Evolutionary conservation across 92 coral and sea anemone species (phyloP).

Genomic region (Galaxea fascicularis): DNA sequence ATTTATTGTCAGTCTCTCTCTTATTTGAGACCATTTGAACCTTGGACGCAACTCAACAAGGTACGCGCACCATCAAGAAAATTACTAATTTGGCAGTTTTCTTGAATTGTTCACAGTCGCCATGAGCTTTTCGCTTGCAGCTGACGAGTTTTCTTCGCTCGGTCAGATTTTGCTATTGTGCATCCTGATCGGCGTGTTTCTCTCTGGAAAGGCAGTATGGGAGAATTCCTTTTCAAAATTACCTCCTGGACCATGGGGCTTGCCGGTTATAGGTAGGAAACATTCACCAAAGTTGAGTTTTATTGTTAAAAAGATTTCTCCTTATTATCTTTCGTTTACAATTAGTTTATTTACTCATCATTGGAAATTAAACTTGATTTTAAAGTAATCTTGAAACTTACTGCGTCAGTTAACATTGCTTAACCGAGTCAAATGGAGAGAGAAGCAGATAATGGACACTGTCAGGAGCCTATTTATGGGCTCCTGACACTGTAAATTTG

Average conservation of each 20-base stretch:
- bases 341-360: not conserved
- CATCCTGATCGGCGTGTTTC: slow-evolving; percentile 24
- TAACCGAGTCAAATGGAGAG: no score
- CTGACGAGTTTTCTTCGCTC: not conserved
- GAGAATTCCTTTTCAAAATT: slow-evolving; percentile 15
- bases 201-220: slow-evolving; percentile 25
- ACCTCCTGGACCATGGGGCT: slow-evolving; percentile 71
- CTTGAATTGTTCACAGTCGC: not conserved
- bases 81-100: not conserved
- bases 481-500: no score
- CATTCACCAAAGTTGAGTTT: not conserved
- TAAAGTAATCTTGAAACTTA: no score
- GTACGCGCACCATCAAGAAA: not conserved
- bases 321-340: not conserved
- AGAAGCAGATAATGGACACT: no score
- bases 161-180: slow-evolving; percentile 17
- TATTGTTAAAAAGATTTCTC: not conserved
- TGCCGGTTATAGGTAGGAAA: slow-evolving; percentile 57
- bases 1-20: not conserved
- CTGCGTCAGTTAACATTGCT: no score
- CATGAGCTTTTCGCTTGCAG: not conserved
- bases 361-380: not conserved
- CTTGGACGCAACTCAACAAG: slow-evolving; percentile 4
- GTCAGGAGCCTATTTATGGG: no score
- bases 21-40: slow-evolving; percentile 29